A percentile compares a stretch with the other conserved stretches of the same genome.
phyloP scores from a whole-genome alignment of 92 coral and sea anemone genomes.

The Heteractis magnifica region DNA sequence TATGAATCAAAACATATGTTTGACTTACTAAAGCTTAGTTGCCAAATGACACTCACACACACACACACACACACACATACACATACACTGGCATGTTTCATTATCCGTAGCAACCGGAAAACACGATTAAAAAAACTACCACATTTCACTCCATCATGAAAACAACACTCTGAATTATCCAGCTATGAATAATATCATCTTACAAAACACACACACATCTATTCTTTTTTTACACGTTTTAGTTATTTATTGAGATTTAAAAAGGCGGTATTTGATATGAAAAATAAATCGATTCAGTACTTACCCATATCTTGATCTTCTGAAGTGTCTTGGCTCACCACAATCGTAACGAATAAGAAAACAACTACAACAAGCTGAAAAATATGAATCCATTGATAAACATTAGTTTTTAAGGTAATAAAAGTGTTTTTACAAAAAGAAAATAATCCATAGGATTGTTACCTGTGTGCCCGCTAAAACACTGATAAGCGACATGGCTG shows the following conservation, averaged over 20 bases:
- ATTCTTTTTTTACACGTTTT: not conserved
- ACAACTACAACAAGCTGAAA: not conserved
- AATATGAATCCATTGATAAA: not conserved
- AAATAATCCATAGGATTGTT: not conserved
- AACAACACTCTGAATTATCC: too few relatives aligned
- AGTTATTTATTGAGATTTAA: not conserved
- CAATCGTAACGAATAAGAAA: not conserved
- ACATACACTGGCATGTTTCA: too few relatives aligned
- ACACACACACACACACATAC: not conserved
- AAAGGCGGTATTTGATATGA: not conserved
- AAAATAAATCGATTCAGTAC: not conserved
- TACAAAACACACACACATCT: not conserved
- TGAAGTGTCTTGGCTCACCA: not conserved
- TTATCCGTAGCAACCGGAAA: not conserved
- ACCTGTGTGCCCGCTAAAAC: not conserved
- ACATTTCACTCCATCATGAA: not conserved
- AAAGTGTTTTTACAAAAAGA: not conserved
- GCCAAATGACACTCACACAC: not conserved
- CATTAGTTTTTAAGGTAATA: not conserved
- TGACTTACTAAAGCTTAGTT: not conserved
- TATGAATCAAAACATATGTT: not conserved
- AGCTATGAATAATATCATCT: not conserved
- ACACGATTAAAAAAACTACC: not conserved
- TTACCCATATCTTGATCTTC: conserved; percentile 2
- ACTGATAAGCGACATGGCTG: not conserved